These are phyloP conservation scores for Acipenser oxyrinchus DNA, from an alignment of 2,797 vertebrate genomes.

Conservation along the genomic window DNA sequence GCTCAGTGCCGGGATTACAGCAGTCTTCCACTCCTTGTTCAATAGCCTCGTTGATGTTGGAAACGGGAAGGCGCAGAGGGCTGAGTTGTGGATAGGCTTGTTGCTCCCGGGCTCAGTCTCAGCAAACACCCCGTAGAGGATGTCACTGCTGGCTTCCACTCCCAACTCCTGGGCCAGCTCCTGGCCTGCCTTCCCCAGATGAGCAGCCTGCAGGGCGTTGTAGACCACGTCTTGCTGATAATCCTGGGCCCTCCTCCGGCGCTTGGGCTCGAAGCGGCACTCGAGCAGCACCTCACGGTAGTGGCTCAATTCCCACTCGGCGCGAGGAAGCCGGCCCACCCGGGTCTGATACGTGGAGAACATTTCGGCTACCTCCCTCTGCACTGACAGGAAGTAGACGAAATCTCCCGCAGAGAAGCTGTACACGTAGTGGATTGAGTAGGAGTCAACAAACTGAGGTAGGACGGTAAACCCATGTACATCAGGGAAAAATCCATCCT, in stretches of 20 bases:
- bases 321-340: conserved; percentile 66
- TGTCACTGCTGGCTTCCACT: conserved; percentile 53
- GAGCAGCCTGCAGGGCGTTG: conserved; percentile 79
- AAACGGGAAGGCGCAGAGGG: conserved; percentile 84
- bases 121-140: conserved; percentile 82
- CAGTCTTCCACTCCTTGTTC: conserved; percentile 70
- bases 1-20: conserved; percentile 55
- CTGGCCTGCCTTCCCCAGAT: conserved; percentile 59
- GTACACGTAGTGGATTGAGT: conserved; percentile 77
- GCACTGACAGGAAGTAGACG: conserved; percentile 84
- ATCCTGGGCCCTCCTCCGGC: conserved; percentile 40
- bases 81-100: conserved; percentile 52
- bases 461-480: conserved; percentile 74
- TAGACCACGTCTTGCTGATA: conserved; percentile 59
- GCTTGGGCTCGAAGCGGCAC: conserved; percentile 77
- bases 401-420: conserved; percentile 69
- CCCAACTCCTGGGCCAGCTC: conserved; percentile 70
- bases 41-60: conserved; percentile 66
- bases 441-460: conserved; percentile 55
- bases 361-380: conserved; percentile 52
- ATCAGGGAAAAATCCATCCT: conserved; percentile 68
- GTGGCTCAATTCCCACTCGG: conserved; percentile 61
- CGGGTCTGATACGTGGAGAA: conserved; percentile 77
- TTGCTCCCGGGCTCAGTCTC: conserved; percentile 46
- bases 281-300: conserved; percentile 84